Conservation (phyloP, 2,888 invertebrate species). For the Gerris lacustris region DNA sequence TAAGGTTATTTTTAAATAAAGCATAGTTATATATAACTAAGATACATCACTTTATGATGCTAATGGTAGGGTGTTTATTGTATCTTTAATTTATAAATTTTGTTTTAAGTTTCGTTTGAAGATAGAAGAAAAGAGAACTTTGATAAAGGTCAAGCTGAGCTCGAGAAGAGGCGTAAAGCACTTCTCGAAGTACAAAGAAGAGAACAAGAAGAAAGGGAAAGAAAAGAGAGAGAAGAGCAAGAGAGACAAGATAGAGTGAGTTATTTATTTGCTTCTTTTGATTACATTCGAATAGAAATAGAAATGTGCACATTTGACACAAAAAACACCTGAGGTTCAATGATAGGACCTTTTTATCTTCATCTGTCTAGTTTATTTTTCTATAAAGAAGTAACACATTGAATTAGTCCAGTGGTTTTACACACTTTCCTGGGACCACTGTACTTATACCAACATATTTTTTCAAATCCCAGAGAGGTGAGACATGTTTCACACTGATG, state of each 20-base stretch:
- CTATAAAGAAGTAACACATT: too few relatives aligned
- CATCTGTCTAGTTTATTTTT: too few relatives aligned
- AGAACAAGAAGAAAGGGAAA: slow-evolving; percentile 83
- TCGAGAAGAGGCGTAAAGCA: slow-evolving; percentile 78
- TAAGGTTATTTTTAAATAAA: too few relatives aligned
- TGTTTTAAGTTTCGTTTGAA: slow-evolving; percentile 56
- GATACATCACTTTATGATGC: too few relatives aligned
- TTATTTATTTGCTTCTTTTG: slow-evolving; percentile 32
- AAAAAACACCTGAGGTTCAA: neutral
- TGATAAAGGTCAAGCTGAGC: slow-evolving; percentile 93
- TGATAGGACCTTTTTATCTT: too few relatives aligned
- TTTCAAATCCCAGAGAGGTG: too few relatives aligned
- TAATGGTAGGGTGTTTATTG: too few relatives aligned
- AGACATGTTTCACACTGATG: too few relatives aligned
- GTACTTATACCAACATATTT: too few relatives aligned
- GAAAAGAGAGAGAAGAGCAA: slow-evolving; percentile 82
- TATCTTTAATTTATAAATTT: neutral
- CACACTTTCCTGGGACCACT: too few relatives aligned
- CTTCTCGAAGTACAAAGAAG: slow-evolving; percentile 81
- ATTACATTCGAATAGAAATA: slow-evolving; percentile 38
- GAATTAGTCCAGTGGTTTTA: too few relatives aligned
- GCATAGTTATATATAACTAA: too few relatives aligned
- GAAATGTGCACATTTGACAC: slow-evolving; percentile 36
- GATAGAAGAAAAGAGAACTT: slow-evolving; percentile 95
- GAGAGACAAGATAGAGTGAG: slow-evolving; percentile 73